A percentile compares a stretch with the other conserved stretches of the same genome.
Conservation (phyloP, 1,140 invertebrate species). For the Yoshiicerus persimilis region DNA sequence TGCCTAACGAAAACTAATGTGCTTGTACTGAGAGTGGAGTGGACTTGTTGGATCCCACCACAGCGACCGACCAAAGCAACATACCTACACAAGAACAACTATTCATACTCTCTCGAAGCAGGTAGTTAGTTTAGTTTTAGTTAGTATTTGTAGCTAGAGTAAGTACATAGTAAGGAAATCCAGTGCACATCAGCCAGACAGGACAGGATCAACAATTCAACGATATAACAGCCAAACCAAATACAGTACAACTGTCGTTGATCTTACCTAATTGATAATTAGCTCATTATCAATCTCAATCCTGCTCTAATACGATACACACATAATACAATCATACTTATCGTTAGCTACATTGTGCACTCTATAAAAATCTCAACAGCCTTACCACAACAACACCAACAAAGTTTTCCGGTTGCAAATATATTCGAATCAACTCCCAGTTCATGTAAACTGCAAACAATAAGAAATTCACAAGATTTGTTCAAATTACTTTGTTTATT, state of each 20-base stretch:
- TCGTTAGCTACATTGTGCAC: neutral
- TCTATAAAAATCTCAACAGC: no score
- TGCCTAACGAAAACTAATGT: neutral
- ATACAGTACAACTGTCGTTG: conserved; percentile 10
- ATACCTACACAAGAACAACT: no score
- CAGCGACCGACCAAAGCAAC: neutral
- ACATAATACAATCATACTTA: neutral
- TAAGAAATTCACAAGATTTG: neutral
- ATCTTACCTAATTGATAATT: conserved; percentile 3
- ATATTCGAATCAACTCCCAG: no score
- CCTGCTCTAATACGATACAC: neutral
- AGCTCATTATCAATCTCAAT: neutral
- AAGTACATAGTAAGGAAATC: neutral
- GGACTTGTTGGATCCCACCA: neutral
- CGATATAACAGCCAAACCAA: neutral
- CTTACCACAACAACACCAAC: neutral
- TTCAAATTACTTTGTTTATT: neutral
- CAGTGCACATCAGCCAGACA: neutral
- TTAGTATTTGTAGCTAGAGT: neutral
- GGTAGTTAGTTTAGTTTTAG: neutral
- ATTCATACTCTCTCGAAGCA: neutral
- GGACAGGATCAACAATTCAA: neutral
- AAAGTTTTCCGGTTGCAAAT: neutral
- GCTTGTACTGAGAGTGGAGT: neutral
- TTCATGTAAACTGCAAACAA: neutral